phyloP scores from a whole-genome alignment of 2,113 vertebrate species.

The Corythornis cristatus region DNA sequence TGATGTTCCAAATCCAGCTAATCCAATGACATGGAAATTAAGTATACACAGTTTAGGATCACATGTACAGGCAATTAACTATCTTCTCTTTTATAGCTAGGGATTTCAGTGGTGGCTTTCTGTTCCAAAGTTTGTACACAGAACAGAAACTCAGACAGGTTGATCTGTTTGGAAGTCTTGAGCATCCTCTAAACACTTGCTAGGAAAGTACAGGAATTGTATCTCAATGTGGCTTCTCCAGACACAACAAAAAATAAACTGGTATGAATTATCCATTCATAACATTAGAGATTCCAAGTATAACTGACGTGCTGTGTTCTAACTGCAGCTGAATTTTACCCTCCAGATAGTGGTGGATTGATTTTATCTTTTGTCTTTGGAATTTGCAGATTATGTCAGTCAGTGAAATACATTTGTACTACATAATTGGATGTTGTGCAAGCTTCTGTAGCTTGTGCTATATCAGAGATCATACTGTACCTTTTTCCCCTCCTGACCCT shows the following conservation, averaged over 20 bases:
- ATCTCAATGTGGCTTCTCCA: neutral
- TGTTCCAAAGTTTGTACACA: neutral
- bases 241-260: neutral
- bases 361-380: neutral
- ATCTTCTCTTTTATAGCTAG: neutral
- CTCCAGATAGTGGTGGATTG: neutral
- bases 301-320: neutral
- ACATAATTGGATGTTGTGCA: neutral
- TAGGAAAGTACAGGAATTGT: accelerated
- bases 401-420: neutral
- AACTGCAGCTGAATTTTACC: neutral
- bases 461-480: neutral
- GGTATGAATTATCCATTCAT: neutral
- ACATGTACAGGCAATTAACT: neutral
- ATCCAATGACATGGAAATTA: neutral
- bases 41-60: neutral
- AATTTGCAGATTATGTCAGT: neutral
- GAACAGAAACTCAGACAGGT: neutral
- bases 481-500: neutral
- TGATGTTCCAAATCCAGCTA: neutral
- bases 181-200: neutral
- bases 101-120: neutral
- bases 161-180: neutral
- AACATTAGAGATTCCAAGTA: neutral
- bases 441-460: neutral